Conservation (phyloP, 2,888 invertebrate species). For the Macrophya annulata region DNA sequence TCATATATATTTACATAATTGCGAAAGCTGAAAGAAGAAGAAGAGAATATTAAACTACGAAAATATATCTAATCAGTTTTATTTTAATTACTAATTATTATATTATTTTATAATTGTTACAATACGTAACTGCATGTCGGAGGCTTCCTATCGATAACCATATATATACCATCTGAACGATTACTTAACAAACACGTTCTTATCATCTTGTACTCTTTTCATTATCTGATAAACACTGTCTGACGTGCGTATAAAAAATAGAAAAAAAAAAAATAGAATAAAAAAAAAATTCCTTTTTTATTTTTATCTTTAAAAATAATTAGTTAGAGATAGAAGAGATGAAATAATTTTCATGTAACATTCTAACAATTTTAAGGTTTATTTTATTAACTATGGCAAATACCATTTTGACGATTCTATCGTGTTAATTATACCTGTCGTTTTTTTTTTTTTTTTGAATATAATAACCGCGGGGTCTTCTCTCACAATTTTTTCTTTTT, state of each 20-base stretch:
- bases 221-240: constrained; percentile 5
- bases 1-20: neutral
- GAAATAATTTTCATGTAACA: too few species aligned
- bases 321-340: too few species aligned
- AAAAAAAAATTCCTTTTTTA: neutral
- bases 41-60: neutral
- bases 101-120: neutral
- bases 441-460: too few species aligned
- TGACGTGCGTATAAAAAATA: neutral
- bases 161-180: neutral
- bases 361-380: too few species aligned
- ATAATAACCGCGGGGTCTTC: too few species aligned
- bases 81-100: neutral
- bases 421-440: too few species aligned
- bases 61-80: neutral
- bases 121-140: neutral
- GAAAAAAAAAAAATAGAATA: neutral
- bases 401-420: too few species aligned
- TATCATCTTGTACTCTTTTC: constrained; percentile 3
- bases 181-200: neutral
- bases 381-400: too few species aligned
- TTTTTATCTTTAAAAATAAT: too few species aligned
- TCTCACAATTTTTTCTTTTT: too few species aligned
- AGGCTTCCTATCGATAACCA: neutral
- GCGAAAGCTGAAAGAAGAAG: neutral